phyloP scores from a whole-genome alignment of 2,797 vertebrate species.

The Schizothorax lantsangensis region DNA sequence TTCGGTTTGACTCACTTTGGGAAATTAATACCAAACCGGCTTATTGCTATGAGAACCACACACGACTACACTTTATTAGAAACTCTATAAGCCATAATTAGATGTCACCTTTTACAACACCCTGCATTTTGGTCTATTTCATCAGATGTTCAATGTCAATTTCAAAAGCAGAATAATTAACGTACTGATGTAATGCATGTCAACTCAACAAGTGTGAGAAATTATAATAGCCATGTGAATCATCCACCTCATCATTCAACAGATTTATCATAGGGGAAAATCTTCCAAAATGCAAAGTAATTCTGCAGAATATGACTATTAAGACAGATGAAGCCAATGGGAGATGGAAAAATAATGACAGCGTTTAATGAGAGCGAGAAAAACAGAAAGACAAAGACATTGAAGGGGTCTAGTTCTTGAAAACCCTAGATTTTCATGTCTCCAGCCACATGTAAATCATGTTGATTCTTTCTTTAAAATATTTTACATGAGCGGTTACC shows the following conservation, averaged over 20 bases:
- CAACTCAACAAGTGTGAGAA: neutral
- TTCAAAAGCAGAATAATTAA: slow-evolving; percentile 13
- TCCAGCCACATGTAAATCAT: slow-evolving; percentile 56
- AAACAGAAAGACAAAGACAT: neutral
- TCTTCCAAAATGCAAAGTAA: slow-evolving; percentile 5
- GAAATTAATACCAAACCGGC: slow-evolving; percentile 66
- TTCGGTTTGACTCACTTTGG: slow-evolving; percentile 76
- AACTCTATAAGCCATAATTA: slow-evolving; percentile 11
- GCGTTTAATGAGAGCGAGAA: neutral
- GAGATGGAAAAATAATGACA: slow-evolving; percentile 1
- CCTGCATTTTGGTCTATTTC: neutral
- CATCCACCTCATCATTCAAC: slow-evolving; percentile 15
- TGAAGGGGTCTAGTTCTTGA: slow-evolving; percentile 1
- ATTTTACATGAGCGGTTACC: slow-evolving; percentile 70
- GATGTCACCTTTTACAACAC: neutral
- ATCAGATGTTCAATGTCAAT: neutral
- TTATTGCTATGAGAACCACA: slow-evolving; percentile 61
- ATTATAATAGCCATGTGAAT: slow-evolving; percentile 7
- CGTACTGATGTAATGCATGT: neutral
- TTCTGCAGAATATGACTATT: slow-evolving; percentile 10
- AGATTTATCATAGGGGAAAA: neutral
- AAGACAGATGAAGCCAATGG: neutral
- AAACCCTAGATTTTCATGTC: slow-evolving; percentile 4
- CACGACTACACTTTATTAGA: slow-evolving; percentile 52
- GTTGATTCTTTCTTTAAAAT: slow-evolving; percentile 35